Percentiles rank a stretch among this genome's conserved stretches.
Conservation (phyloP, 2,888 invertebrate species). For the Harpalus rubripes region DNA sequence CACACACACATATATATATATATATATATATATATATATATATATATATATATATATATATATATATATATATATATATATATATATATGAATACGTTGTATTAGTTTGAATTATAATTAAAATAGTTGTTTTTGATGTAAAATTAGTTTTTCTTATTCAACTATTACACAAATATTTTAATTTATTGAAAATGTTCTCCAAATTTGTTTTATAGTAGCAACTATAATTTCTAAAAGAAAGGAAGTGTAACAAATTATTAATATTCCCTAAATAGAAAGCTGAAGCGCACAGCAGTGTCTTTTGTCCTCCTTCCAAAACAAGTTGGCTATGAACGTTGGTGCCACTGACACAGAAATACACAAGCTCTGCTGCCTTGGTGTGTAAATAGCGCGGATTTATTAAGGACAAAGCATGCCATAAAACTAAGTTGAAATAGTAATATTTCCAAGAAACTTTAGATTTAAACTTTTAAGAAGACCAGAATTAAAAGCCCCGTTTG, state of each 20-base stretch:
- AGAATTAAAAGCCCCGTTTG: slow-evolving; percentile 46
- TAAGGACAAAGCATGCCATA: slow-evolving; percentile 44
- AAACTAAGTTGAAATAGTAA: slow-evolving; percentile 49
- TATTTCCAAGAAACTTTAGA: slow-evolving; percentile 47
- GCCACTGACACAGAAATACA: slow-evolving; percentile 31
- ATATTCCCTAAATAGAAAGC: slow-evolving; percentile 8
- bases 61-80: no score
- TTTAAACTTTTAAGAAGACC: slow-evolving; percentile 41
- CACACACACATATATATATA: no score
- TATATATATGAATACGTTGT: no score
- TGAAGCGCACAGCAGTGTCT: not conserved
- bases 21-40: no score
- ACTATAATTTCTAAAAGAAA: not conserved
- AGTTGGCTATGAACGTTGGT: not conserved
- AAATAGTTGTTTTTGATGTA: no score
- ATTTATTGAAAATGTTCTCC: no score
- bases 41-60: no score
- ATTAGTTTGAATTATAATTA: no score
- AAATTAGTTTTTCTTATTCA: no score
- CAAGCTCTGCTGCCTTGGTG: slow-evolving; percentile 9
- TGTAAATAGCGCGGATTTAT: slow-evolving; percentile 52
- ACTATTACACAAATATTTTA: no score
- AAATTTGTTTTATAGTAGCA: not conserved
- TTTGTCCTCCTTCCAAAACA: slow-evolving; percentile 4
- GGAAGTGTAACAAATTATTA: slow-evolving; percentile 5